Evolutionary conservation across 1,140 invertebrate species (phyloP).

Genomic region (Pseudomyrmex pallidus): DNA sequence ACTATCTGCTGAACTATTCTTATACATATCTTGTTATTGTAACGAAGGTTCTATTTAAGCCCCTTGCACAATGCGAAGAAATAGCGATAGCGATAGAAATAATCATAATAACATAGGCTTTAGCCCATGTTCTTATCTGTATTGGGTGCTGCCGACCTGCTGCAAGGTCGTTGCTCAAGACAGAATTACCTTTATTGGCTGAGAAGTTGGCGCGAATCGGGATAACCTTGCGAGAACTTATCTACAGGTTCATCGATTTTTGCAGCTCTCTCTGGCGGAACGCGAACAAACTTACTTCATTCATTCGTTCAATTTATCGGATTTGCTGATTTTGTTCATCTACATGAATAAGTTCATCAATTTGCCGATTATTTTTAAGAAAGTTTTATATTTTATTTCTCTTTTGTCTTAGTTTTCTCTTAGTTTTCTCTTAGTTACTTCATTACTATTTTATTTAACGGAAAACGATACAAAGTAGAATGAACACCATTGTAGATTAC

Average conservation of each 20-base stretch:
- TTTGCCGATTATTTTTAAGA: not conserved
- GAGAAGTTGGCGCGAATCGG: conserved; percentile 1
- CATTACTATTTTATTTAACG: not conserved
- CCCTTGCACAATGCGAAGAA: too few species aligned
- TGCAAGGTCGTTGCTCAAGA: conserved; percentile 32
- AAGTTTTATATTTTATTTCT: conserved; percentile 22
- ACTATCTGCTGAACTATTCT: too few species aligned
- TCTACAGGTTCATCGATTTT: conserved; percentile 53
- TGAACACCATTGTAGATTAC: too few species aligned
- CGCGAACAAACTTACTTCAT: conserved; percentile 16
- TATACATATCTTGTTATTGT: not conserved
- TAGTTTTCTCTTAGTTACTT: too few species aligned
- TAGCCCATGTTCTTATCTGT: too few species aligned
- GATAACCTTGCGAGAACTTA: conserved; percentile 49
- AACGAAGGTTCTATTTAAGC: conserved; percentile 21
- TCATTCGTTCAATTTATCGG: conserved; percentile 14
- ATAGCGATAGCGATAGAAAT: too few species aligned
- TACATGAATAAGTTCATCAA: conserved; percentile 47
- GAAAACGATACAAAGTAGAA: too few species aligned
- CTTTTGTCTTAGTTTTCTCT: too few species aligned
- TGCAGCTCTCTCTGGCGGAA: conserved; percentile 17
- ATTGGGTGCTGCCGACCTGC: not conserved
- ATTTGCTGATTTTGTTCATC: not conserved
- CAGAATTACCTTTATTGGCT: conserved; percentile 22
- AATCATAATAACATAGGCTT: too few species aligned